Evolutionary conservation across 2,797 vertebrate genomes (phyloP).

Genomic region (Picus viridis): DNA sequence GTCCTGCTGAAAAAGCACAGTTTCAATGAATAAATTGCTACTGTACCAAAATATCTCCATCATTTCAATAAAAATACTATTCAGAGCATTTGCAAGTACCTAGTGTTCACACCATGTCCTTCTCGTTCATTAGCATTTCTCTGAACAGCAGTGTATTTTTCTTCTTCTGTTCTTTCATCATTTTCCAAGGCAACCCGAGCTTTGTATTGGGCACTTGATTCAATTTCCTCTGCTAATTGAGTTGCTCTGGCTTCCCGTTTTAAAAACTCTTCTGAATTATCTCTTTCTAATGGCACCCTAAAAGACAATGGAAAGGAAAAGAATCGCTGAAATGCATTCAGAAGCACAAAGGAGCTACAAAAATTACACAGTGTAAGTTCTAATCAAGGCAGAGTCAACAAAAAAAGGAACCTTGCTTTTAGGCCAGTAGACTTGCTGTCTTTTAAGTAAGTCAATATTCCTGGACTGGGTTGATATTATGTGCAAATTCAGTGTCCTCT

Average conservation of each 20-base stretch:
- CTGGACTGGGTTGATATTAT: not conserved
- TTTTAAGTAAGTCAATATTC: not conserved
- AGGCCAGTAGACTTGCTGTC: not conserved
- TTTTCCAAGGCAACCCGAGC: conserved; percentile 97
- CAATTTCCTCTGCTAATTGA: conserved; percentile 98
- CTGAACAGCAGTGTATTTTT: conserved; percentile 97
- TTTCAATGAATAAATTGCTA: conserved; percentile 1
- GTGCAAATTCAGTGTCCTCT: not conserved
- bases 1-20: conserved; percentile 35
- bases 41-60: conserved; percentile 16
- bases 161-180: conserved; percentile 96
- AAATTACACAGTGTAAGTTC: conserved; percentile 3
- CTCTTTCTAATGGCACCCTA: conserved; percentile 96
- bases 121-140: conserved; percentile 88
- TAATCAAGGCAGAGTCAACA: not conserved
- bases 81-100: conserved; percentile 79
- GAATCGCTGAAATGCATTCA: conserved; percentile 50
- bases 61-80: conserved; percentile 59
- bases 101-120: conserved; percentile 85
- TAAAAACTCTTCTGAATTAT: conserved; percentile 98
- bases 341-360: conserved; percentile 41
- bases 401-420: not conserved
- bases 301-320: conserved; percentile 61
- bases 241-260: conserved; percentile 97
- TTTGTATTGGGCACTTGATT: conserved; percentile 97